A percentile compares a stretch with the other conserved stretches of the same genome.
Evolutionary conservation across 2,888 invertebrate species (phyloP).

Genomic region (Antheraea assamensis): DNA sequence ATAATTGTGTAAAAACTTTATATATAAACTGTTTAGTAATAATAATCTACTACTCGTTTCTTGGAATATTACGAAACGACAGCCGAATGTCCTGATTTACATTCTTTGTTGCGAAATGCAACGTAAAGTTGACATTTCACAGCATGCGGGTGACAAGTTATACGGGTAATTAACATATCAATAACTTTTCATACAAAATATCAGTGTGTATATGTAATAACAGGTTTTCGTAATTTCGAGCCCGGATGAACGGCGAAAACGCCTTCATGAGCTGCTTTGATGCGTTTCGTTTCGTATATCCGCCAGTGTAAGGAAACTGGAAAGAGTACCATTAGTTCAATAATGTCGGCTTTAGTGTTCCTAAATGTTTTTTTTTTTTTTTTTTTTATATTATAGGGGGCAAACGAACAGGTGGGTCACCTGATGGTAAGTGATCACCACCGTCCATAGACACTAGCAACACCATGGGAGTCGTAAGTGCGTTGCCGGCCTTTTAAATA

Average conservation of each 20-base stretch:
- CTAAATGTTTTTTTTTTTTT: no score
- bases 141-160: constrained; percentile 28
- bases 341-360: no score
- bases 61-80: constrained; percentile 24
- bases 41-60: constrained; percentile 3
- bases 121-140: constrained; percentile 20
- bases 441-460: no score
- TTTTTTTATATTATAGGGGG: no score
- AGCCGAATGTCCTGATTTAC: constrained; percentile 29
- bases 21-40: neutral
- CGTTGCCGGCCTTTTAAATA: no score
- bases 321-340: no score
- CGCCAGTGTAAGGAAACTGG: no score
- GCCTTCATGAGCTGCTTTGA: neutral
- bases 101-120: constrained; percentile 27
- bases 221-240: neutral
- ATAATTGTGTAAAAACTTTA: neutral
- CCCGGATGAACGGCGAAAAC: neutral
- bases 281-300: no score
- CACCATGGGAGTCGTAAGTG: no score
- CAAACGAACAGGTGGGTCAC: no score
- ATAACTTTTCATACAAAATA: constrained; percentile 16
- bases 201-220: neutral
- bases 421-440: no score
- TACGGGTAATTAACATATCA: constrained; percentile 25